Evolutionary conservation across 1,140 invertebrate species (phyloP).

Genomic region (Solenopsis invicta): DNA sequence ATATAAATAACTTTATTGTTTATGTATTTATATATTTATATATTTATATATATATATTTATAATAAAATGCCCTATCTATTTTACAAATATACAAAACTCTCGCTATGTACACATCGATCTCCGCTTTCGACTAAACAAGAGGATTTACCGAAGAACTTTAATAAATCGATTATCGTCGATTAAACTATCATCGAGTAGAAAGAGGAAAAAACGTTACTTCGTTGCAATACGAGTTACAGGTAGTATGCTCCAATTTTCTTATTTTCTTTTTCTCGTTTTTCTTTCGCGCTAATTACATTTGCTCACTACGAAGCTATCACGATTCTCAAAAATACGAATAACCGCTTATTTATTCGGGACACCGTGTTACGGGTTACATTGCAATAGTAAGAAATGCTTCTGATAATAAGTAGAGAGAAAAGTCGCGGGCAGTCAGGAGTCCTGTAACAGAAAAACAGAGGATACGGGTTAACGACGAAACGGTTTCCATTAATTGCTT

Average conservation of each 20-base stretch:
- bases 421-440: conserved; percentile 63
- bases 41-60: conserved; percentile 77
- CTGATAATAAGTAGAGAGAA: conserved; percentile 78
- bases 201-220: conserved; percentile 75
- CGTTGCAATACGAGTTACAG: conserved; percentile 77
- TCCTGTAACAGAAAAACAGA: conserved; percentile 68
- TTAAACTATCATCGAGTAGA: conserved; percentile 77
- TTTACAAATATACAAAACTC: conserved; percentile 79
- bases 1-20: conserved; percentile 80
- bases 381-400: conserved; percentile 76
- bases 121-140: conserved; percentile 66
- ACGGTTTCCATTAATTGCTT: neutral
- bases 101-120: conserved; percentile 76
- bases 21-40: conserved; percentile 76
- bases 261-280: conserved; percentile 38
- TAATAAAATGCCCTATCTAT: conserved; percentile 79
- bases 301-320: conserved; percentile 78
- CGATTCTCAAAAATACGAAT: conserved; percentile 78
- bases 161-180: conserved; percentile 72
- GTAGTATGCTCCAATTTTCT: conserved; percentile 61
- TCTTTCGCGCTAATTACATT: conserved; percentile 75
- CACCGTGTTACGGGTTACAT: conserved; percentile 74
- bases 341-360: conserved; percentile 73
- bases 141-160: conserved; percentile 61
- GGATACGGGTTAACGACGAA: conserved; percentile 29